Base-by-base conservation (phyloP, 1,140 invertebrate genomes). In the Aphelenchoides besseyi region DNA sequence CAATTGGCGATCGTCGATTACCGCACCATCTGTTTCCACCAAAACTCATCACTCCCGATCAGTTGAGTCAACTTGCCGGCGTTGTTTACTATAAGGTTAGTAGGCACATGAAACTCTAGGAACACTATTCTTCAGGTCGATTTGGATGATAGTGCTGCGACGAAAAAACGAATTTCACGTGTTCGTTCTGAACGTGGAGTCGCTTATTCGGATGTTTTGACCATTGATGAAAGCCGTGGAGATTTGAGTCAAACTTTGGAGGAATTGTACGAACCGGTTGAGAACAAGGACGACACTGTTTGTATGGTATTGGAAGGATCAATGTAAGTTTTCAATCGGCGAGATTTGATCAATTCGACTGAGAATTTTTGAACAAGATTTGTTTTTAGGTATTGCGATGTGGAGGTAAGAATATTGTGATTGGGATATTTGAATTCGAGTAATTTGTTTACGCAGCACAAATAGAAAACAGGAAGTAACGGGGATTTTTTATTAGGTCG, bases 71-170 rank as follows among this genome's bases (percentile, higher is more conserved):
- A 35, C 12, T 74, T 30, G 53, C 71, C n/a, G 78, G 77, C 16
- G 74, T 80, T 48, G 52, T 76, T 35, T 53, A 69, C 54, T 78
- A 72, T 48, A 78, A 78, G 75, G 76, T 78, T 30, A 67, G 71
- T 35, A 62, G 26, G 12, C 26, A 18, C 57, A 59, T 41, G 9
- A n/a, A n/a, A n/a, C 9, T 64, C 5, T 59, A 54, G 12, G 5
- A 26, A 37, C 30, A n/a, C 32, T 63, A 28, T n/a, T 29, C 76
- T 81, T 32, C 37, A 82, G 82, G 79, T 82, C 12, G 80, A 82
- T 57, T 52, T 82, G 37, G 79, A 82, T 54, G 81, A 83, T 52
- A 82, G 79, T 16, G 70, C 75, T 28, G 76, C 82, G 32, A 78
- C 75, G 80, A 82, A 82, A 63, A 82, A 82, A 54, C 72, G 80